Evolutionary conservation across 2,888 invertebrate genomes (phyloP).

Genomic region (Podotricha telesiphe): DNA sequence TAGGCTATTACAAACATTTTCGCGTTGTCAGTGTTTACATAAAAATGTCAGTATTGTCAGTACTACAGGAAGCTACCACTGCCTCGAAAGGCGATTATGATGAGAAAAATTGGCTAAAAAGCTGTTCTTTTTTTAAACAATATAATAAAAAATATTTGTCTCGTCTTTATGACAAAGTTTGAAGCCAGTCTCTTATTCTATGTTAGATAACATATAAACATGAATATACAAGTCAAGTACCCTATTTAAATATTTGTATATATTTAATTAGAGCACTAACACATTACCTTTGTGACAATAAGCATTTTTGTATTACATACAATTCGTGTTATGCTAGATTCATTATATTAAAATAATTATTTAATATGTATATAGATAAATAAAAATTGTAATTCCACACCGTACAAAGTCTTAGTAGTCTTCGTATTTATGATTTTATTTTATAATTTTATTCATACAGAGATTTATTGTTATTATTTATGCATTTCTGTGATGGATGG

Average conservation of each 20-base stretch:
- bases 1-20: too few relatives aligned
- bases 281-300: conserved; percentile 73
- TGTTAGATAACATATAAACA: too few relatives aligned
- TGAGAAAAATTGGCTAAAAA: too few relatives aligned
- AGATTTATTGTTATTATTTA: conserved; percentile 65
- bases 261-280: conserved; percentile 6
- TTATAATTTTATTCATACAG: conserved; percentile 58
- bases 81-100: too few relatives aligned
- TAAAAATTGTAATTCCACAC: conserved; percentile 53
- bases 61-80: too few relatives aligned
- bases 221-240: conserved; percentile 20
- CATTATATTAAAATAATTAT: conserved; percentile 26
- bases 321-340: conserved; percentile 50
- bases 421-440: conserved; percentile 51
- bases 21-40: too few relatives aligned
- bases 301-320: conserved; percentile 65
- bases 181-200: too few relatives aligned
- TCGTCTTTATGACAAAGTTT: too few relatives aligned
- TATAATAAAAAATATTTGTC: too few relatives aligned
- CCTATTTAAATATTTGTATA: conserved; percentile 2
- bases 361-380: conserved; percentile 57
- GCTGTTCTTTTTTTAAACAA: too few relatives aligned
- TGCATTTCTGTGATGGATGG: conserved; percentile 80
- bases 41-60: too few relatives aligned
- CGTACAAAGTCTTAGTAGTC: conserved; percentile 58